phyloP scores from a whole-genome alignment of 92 coral and sea anemone genomes.

The Virgularia gustaviana region DNA sequence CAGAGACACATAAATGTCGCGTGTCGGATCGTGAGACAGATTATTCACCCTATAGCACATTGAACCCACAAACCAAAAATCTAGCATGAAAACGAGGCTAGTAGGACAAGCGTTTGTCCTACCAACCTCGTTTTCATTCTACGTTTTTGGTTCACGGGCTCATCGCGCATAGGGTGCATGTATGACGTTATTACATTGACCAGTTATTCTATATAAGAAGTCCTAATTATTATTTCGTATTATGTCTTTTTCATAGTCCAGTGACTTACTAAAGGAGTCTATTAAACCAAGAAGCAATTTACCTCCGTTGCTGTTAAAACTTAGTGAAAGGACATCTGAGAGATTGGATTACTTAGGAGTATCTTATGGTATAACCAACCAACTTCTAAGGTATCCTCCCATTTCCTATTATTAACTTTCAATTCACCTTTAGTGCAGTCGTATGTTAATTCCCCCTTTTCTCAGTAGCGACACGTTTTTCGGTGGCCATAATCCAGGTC shows the following conservation, averaged over 20 bases:
- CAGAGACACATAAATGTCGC: too few relatives aligned
- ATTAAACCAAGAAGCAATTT: constrained; percentile 74
- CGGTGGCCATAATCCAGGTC: too few relatives aligned
- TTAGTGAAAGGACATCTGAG: constrained; percentile 81
- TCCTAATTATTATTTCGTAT: not conserved
- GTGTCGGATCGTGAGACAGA: too few relatives aligned
- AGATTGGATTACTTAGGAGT: constrained; percentile 85
- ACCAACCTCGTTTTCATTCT: too few relatives aligned
- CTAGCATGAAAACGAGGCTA: too few relatives aligned
- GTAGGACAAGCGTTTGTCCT: too few relatives aligned
- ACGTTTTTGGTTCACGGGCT: not conserved
- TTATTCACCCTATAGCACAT: too few relatives aligned
- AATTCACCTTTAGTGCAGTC: too few relatives aligned
- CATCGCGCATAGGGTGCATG: not conserved
- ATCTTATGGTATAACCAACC: constrained; percentile 76
- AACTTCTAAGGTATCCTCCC: constrained; percentile 79
- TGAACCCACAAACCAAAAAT: too few relatives aligned
- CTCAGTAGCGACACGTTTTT: too few relatives aligned
- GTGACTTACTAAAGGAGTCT: constrained; percentile 64
- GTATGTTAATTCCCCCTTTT: too few relatives aligned
- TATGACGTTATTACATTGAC: not conserved
- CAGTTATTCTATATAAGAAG: not conserved
- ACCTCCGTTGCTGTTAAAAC: constrained; percentile 83
- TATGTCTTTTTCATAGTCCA: constrained; percentile 39
- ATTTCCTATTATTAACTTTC: too few relatives aligned